Evolutionary conservation across 2,113 vertebrate genomes (phyloP), one percentile per base, ranked within the genome.

Genomic region (Amphiprion ocellaris): DNA sequence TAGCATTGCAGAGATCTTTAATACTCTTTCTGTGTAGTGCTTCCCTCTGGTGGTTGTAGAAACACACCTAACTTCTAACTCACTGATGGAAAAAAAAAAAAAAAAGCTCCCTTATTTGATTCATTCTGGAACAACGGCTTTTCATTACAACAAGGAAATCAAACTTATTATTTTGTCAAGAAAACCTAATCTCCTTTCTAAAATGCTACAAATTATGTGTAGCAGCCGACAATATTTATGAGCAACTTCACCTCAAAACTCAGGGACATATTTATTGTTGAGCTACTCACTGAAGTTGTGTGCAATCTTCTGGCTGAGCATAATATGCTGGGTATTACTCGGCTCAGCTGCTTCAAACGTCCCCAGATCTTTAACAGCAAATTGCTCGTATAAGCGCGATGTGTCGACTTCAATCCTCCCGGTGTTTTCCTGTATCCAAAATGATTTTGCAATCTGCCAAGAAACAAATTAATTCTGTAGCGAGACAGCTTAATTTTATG

Each of bases 201-300:
- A 74, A 66, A 28, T 41, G 33, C 28, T 46, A 44, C 41, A 67
- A 71, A 50, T 67, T 0, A 60, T 55, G 9, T 33, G 26, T 55
- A 70, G 53, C 11, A 17, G 14, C 1, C 0, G 41, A 54, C 21
- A 30, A 41, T 68, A 71, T 74, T 59, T 5, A 54, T 24, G 10
- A 50, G 55, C 15, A 37, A 10, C 21, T 55, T n/a, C 28, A 41
- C 9, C 7, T 61, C 10, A 50, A 47, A 52, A 63, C 17, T 70
- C 52, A 21, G 2, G 15, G 24, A 30, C 19, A 53, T 19, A 53
- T 24, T 49, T 5, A n/a, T 30, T 47, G 28, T 75, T 7, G 28
- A 52, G 9, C 0, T 85, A 95, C 95, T 96, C 37, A 95, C 95
- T 97, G 91, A 96, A 94, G 83, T 95, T 94, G 23, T 94, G 94